A percentile compares a stretch with the other conserved stretches of the same genome.
These are phyloP conservation scores for Pantherophis guttatus DNA, from an alignment of 2,113 vertebrate species.

Conservation along the genomic window DNA sequence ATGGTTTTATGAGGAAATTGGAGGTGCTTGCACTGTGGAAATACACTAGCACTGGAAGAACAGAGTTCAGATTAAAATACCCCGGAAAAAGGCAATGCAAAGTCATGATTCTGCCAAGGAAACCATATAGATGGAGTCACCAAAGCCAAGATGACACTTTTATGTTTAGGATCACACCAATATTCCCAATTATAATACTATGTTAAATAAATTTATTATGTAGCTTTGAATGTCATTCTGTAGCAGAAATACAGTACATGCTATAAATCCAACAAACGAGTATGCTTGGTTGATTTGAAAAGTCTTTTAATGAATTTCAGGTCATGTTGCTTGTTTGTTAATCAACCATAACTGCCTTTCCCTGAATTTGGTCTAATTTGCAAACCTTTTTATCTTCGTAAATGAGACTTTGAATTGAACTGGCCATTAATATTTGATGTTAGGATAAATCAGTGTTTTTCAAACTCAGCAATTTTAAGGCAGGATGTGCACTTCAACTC, in stretches of 20 bases:
- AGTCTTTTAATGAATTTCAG: background rate
- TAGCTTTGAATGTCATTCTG: background rate
- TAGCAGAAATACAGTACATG: background rate
- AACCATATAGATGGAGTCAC: background rate
- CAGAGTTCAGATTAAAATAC: background rate
- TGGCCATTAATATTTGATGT: background rate
- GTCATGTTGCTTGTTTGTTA: background rate
- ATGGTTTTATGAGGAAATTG: background rate
- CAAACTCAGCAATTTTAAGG: background rate
- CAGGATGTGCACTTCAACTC: background rate
- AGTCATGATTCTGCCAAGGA: background rate
- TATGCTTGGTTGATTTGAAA: background rate
- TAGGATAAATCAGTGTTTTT: background rate
- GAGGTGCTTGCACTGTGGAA: background rate
- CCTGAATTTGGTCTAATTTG: background rate
- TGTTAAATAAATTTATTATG: background rate
- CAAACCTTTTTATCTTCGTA: background rate
- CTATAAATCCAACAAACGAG: background rate
- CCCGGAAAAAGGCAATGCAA: background rate
- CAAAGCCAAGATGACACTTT: background rate
- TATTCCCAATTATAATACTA: background rate
- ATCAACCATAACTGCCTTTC: background rate
- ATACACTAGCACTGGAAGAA: background rate
- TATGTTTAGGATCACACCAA: background rate
- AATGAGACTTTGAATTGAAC: background rate